Evolutionary conservation across 1,140 invertebrate species (phyloP), one percentile per base, ranked within the genome.

Genomic region (Cotesia typhae): DNA sequence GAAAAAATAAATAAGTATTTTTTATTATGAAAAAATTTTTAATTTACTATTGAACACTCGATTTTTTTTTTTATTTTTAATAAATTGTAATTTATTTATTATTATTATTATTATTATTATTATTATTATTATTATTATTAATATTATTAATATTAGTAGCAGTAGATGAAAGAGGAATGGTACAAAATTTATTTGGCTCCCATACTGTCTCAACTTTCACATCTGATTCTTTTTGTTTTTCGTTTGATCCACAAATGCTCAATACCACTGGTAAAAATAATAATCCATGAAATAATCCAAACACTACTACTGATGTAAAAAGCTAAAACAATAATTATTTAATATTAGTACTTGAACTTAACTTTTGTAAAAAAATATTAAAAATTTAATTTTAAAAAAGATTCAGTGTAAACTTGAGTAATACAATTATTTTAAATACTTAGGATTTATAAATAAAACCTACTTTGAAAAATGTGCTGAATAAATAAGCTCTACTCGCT

Each of bases 201-300:
- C 72, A 63, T 14, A 57, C 36, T 63, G 35, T 52, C 47, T 77
- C 84, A 76, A 57, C 81, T 75, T 75, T 71, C n/a, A 63, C n/a
- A 52, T 75, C 28, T 12, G 71, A 57, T 71, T 70, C 35, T 71
- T 75, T 55, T 14, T 4, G 41, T 47, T 74, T 76, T 53, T 83
- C 79, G 51, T 79, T 74, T n/a, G 90, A 87, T 28, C 90, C 89
- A 6, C 88, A 77, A 64, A 88, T 78, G 66, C 89, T 90, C 12
- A 90, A 79, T 41, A 90, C 81, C 4, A 90, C 88, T 0, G 90
- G 90, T 61, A 91, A 78, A 78, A 89, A 89, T 57, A 88, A 79
- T 36, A 91, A 77, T 35, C 89, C 90, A 76, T 90, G 89, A 79
- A 89, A 90, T 28, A 90, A 77, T 35, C 90, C 90, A 78, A 89